These are phyloP conservation scores for Triplophysa yarkandensis DNA, from an alignment of 2,797 vertebrate species.

Conservation along the genomic window DNA sequence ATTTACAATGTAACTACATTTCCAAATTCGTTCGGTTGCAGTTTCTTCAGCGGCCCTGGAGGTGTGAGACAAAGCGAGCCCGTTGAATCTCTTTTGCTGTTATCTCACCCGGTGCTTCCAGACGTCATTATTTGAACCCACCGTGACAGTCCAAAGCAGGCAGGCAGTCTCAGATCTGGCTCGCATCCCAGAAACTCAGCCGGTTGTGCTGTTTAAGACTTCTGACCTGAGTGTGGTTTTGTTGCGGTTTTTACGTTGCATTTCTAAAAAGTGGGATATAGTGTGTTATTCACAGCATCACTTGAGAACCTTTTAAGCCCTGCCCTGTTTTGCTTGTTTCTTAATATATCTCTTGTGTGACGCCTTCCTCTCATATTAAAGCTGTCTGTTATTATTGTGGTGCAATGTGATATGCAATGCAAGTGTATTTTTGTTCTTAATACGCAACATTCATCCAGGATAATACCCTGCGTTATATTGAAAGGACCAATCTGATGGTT, in stretches of 20 bases:
- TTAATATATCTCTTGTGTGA: not conserved
- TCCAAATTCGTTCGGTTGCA: not conserved
- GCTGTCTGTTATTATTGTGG: not conserved
- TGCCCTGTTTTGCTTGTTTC: not conserved
- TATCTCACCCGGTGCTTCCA: not conserved
- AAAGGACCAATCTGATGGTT: not conserved
- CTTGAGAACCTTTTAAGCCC: not conserved
- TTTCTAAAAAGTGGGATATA: not conserved
- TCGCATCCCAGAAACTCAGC: not conserved
- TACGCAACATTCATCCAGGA: not conserved
- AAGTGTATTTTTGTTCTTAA: conserved; percentile 1
- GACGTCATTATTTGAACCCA: not conserved
- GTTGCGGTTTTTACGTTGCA: not conserved
- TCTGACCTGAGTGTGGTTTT: not conserved
- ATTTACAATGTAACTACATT: not conserved
- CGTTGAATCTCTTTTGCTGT: not conserved
- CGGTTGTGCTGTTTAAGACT: not conserved
- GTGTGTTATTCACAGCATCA: not conserved
- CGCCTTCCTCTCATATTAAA: not conserved
- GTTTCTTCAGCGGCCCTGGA: not conserved
- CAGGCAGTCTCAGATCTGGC: not conserved
- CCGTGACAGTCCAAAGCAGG: not conserved
- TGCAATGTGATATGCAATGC: not conserved
- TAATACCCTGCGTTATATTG: too few species aligned
- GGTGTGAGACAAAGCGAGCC: not conserved